A percentile compares a stretch with the other conserved stretches of the same genome.
Conservation (phyloP, 2,113 vertebrate genomes). For the Colinus virginianus region DNA sequence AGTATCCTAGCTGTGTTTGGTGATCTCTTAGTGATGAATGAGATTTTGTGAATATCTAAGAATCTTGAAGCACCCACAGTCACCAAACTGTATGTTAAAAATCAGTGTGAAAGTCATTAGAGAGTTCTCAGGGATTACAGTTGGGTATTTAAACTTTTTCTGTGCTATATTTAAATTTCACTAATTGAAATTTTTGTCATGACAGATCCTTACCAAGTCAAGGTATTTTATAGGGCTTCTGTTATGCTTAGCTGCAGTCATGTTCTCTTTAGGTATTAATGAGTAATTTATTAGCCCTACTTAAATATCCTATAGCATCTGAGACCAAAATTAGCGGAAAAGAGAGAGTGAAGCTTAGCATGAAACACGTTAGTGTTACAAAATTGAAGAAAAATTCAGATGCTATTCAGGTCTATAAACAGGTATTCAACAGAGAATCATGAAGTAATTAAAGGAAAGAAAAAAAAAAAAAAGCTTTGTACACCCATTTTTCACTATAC, state of each 20-base stretch:
- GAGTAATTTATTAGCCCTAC: background rate
- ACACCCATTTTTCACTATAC: background rate
- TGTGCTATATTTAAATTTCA: background rate
- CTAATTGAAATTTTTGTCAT: background rate
- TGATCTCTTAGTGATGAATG: background rate
- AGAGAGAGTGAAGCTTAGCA: background rate
- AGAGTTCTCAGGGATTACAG: background rate
- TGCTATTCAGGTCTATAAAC: background rate
- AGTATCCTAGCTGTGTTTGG: background rate
- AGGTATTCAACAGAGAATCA: background rate
- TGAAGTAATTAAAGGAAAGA: background rate
- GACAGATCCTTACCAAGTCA: background rate
- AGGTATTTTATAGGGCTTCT: background rate
- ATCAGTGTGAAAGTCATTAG: background rate
- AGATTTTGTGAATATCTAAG: background rate
- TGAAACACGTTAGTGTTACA: background rate
- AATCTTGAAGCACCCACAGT: background rate
- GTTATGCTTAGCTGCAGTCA: background rate
- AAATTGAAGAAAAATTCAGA: background rate
- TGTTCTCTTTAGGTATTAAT: background rate
- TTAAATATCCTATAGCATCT: background rate
- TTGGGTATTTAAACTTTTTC: background rate
- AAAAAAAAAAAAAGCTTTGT: background rate
- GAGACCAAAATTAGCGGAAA: background rate
- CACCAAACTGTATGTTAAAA: background rate